Evolutionary conservation across 2,113 vertebrate species (phyloP), one percentile per base, ranked within the genome.

Genomic region (Alethe castanea): DNA sequence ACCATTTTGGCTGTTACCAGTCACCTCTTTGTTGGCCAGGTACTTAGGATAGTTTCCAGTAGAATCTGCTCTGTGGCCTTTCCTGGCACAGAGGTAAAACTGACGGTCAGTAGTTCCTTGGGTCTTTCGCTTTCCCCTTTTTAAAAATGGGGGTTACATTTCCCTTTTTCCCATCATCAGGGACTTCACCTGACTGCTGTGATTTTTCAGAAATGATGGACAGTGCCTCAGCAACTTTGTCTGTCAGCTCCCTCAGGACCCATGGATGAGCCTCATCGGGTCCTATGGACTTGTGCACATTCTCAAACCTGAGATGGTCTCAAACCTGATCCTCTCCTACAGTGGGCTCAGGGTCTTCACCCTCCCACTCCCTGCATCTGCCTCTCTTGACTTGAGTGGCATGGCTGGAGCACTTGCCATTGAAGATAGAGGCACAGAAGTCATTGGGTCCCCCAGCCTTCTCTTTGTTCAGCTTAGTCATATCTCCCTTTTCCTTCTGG

Each of bases 51-150:
- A 19, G 11, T 47, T 73, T 74, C 42, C 42, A 8, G 24, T 14
- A 74, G 24, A 85, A 65, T 48, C 42, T 84, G 12, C n/a, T 74
- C 3, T 0, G 0, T 56, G 24, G 56, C 24, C 35, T 65, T 56
- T 15, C 29, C 8, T 56, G 60, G 60, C 29, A n/a, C 29, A 65
- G n/a, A 73, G 12, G 9, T 65, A 42, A 48, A 23, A 56, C 12
- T 64, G 48, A 64, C 18, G 12, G 6, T 74, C n/a, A 12, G 12
- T 48, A 48, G 35, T 65, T 65, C 12, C n/a, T 15, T 2, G 3
- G 3, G 8, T 56, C 28, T 65, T 64, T 4, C 0, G 0, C 48
- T 54, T 47, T 40, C 10, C 8, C 8, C 3, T n/a, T 47, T 85
- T n/a, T 40, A 73, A 47, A 84, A 47, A 62, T n/a, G 42, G 15